These are phyloP conservation scores for Nixonia krombeini DNA, from an alignment of 1,140 invertebrate genomes.

Conservation along the genomic window DNA sequence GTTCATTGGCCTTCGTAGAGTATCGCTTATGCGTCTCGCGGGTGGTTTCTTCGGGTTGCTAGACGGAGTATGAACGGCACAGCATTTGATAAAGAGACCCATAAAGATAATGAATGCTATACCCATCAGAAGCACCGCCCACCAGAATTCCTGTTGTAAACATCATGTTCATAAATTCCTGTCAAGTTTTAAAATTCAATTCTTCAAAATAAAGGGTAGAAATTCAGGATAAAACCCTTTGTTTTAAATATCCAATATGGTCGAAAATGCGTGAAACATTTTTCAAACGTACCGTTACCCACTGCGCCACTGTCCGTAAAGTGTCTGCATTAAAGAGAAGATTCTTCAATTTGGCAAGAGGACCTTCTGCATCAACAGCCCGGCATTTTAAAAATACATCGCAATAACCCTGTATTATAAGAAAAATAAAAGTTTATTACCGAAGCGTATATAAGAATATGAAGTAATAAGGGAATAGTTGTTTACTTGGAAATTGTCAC, in stretches of 20 bases:
- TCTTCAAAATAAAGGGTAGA: constrained; percentile 4
- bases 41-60: constrained; percentile 95
- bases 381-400: constrained; percentile 98
- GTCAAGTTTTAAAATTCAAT: constrained; percentile 22
- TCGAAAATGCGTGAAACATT: neutral
- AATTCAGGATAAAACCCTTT: neutral
- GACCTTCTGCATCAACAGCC: constrained; percentile 98
- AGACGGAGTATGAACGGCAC: constrained; percentile 98
- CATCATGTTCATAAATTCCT: constrained; percentile 22
- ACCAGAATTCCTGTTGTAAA: constrained; percentile 89
- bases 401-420: constrained; percentile 87
- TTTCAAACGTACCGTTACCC: constrained; percentile 80
- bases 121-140: constrained; percentile 93
- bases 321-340: constrained; percentile 94
- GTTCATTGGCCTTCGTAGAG: constrained; percentile 89
- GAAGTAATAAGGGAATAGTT: neutral
- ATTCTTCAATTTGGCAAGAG: constrained; percentile 96
- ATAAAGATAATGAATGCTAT: constrained; percentile 95
- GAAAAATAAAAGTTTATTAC: constrained; percentile 50
- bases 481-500: constrained; percentile 95
- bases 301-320: constrained; percentile 86
- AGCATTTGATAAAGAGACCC: constrained; percentile 99
- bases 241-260: neutral
- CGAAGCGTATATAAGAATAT: too few species aligned
- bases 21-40: constrained; percentile 88